Evolutionary conservation across 2,888 invertebrate species (phyloP), one percentile per base, ranked within the genome.

Genomic region (Trachelus troglodyta): DNA sequence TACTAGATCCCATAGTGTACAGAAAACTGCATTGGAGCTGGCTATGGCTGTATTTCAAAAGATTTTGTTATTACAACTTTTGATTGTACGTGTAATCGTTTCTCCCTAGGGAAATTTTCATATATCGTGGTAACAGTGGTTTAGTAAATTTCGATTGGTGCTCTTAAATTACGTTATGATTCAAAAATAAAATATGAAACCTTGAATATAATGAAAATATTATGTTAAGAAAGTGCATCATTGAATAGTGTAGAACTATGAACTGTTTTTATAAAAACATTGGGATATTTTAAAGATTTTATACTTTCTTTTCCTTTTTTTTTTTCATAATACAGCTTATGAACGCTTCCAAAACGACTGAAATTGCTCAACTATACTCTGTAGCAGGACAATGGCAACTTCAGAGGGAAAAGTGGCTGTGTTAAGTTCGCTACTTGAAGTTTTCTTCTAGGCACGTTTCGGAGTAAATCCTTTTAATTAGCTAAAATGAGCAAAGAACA

Each of bases 11-110:
- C 2, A 56, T 23, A 23, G 23, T 56, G 56, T 56, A 56, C 56
- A 23, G 23, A 56, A 23, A 56, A 9, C 56, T 56, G 23, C 9
- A 56, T 9, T 56, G 23, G 9, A 23, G 9, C 23, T 23, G 15
- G 23, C 9, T 23, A 56, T 23, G 2, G 81, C 78, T 81, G 81
- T 84, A 85, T 85, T 85, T 86, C 83, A 82, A 37, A 78, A 83
- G 82, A 82, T 84, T 84, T 81, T 23, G 23, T 56, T 56, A 23
- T 23, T 23, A 2, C 9, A 56, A 23, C 56, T 56, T 40, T 56
- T 23, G 23, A 56, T 56, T 56, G 23, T 9, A 56, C 23, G 56
- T 56, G 23, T 6, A 23, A 40, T 40, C 4, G 40, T 56, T 56
- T 23, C 9, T 23, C 56, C 9, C 56, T 23, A 23, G 56, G 23